Percentiles rank a stretch among this genome's conserved stretches.
Conservation (phyloP, 2,113 vertebrate genomes). For the Cygnus buccinator region DNA sequence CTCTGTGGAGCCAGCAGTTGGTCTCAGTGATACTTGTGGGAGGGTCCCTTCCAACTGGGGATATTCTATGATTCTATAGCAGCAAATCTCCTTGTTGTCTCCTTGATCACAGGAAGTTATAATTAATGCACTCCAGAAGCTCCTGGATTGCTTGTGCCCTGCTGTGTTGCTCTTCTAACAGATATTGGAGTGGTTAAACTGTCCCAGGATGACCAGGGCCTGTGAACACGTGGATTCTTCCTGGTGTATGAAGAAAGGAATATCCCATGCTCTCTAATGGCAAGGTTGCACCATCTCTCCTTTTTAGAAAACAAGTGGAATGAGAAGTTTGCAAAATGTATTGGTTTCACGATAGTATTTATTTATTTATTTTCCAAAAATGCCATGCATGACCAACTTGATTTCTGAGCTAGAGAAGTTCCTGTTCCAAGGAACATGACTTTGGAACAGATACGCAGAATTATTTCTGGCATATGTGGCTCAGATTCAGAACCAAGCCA, state of each 20-base stretch:
- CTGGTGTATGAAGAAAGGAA: neutral
- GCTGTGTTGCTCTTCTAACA: neutral
- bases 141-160: neutral
- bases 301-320: neutral
- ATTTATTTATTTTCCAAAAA: neutral
- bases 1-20: too few relatives aligned
- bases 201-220: neutral
- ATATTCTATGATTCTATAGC: neutral
- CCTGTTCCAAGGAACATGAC: neutral
- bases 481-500: neutral
- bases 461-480: neutral
- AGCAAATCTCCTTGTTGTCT: accelerated
- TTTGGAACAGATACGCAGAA: neutral
- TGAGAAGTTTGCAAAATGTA: neutral
- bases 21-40: too few relatives aligned
- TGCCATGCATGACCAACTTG: neutral
- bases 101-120: neutral
- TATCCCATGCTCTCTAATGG: neutral
- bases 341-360: neutral
- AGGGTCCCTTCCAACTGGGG: neutral
- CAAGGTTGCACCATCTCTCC: neutral
- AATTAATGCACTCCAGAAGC: neutral
- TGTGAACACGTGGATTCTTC: neutral
- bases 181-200: neutral
- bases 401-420: neutral